Base-by-base conservation (phyloP, 2,113 vertebrate genomes). In the Hyla sarda region DNA sequence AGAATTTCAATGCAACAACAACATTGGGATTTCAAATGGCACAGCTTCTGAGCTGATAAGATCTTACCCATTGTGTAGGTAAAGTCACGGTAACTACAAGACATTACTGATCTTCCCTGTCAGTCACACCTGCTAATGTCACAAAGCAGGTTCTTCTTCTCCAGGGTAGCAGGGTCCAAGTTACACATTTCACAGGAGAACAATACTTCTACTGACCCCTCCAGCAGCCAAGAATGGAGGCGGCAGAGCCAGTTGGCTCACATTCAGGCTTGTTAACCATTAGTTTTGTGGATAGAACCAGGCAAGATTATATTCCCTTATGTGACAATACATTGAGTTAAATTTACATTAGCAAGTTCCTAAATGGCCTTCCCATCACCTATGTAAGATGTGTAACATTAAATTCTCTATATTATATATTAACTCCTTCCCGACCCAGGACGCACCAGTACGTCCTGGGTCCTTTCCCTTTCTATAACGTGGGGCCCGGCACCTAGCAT, bases 221-320 rank as follows among this genome's bases (percentile, higher is more conserved):
- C 83, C 16, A 65, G 71, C 41, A 65, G 28, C 58, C 73, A 65
- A 28, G 56, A 77, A 65, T 65, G 37, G 41, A 50, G 73, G 56
- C 58, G 48, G 83, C 25, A 77, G 83, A 84, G 83, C 83, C 83
- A 60, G 83, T 84, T 47, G 45, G 83, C 73, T 84, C 56, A 76
- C 83, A 84, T 84, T 84, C 71, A 84, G 37, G 6, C n/a, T 47
- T 81, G 78, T 81, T 81, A 81, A 81, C 78, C 37, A 81, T 81
- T 62, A 25, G 56, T 28, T 45, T 28, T 62, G 41, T 62, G 34
- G 56, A 81, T 54, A 65, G 78, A 45, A 81, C 7, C 34, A 62
- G 58, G n/a, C 77, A 1, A 14, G 32, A 30, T 52, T 32, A 54
- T 71, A 21, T 71, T 71, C 17, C n/a, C 30, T 69, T 34, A 19